phyloP scores from a whole-genome alignment of 2,797 vertebrate genomes.

The Sebastes elongatus region DNA sequence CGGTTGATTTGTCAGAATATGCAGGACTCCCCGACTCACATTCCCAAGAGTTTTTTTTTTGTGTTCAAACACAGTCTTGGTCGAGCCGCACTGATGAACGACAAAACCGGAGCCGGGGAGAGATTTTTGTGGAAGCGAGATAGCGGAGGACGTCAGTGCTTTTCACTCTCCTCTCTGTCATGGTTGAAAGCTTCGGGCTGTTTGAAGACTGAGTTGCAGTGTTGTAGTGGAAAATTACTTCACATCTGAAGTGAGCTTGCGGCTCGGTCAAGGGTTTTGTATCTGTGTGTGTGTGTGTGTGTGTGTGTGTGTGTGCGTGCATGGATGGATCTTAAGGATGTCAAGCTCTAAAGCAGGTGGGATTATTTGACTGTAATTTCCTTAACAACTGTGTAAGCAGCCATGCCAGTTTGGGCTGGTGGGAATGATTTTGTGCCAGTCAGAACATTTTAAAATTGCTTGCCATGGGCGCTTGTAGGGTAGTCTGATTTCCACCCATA shows the following conservation, averaged over 20 bases:
- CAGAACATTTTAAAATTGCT: constrained; percentile 18
- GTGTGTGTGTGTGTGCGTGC: not conserved
- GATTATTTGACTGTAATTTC: constrained; percentile 49
- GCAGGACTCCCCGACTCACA: not conserved
- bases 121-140: constrained; percentile 29
- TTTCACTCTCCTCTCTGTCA: constrained; percentile 48
- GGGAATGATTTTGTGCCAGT: constrained; percentile 39
- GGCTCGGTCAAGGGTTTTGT: constrained; percentile 36
- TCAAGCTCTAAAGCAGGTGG: constrained; percentile 40
- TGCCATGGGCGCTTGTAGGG: not conserved
- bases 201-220: constrained; percentile 50
- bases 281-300: not conserved
- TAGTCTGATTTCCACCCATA: not conserved
- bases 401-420: constrained; percentile 27
- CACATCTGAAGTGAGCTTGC: constrained; percentile 47
- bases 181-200: constrained; percentile 51
- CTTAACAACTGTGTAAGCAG: constrained; percentile 33
- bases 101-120: constrained; percentile 20
- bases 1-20: constrained; percentile 10
- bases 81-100: not conserved
- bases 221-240: constrained; percentile 61
- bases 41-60: not conserved
- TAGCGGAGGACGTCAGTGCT: constrained; percentile 25
- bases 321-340: constrained; percentile 20
- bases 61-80: constrained; percentile 21